Evolutionary conservation across 1,140 invertebrate species (phyloP), one percentile per base, ranked within the genome.

Genomic region (Dreissena polymorpha): DNA sequence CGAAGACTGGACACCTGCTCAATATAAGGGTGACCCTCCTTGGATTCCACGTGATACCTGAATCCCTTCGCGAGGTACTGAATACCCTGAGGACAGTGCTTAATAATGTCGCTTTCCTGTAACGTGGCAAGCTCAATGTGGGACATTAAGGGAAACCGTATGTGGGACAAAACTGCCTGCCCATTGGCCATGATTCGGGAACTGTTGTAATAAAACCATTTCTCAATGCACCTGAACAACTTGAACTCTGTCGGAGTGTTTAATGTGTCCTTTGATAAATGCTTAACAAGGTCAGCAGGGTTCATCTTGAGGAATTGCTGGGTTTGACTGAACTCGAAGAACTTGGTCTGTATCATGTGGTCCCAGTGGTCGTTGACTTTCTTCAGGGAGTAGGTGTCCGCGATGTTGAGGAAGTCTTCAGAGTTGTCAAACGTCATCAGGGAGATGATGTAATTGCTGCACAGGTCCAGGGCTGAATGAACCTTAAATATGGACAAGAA

Each of bases 191-290:
- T 60, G 18, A 91, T 82, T 50, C 90, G 83, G 10, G 71, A 63
- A 0, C 88, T 84, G 71, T 88, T 88, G 57, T 84, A 87, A 39
- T 85, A 73, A 57, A 92, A 89, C 92, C 92, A 93, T 63, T 88
- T 86, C 23, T 90, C 88, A 25, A 93, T 60, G 83, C 85, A 86
- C 29, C 90, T 83, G 80, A 91, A 90, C 81, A 98, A 96, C 95
- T 96, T 87, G 75, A 86, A 90, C 77, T 93, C 92, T 12, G 91
- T 91, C 12, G 84, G 71, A 7, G 88, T 86, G 53, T 87, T 84
- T 29, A 93, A 75, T 5, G 71, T 82, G 75, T 92, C 87, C 70
- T 88, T 83, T 10, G 86, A 79, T 23, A 93, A 55, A 69, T 92
- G 91, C 27, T 88, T 86, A 5, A 88, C 80, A 12, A 92, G 71